Conservation (phyloP, 2,888 invertebrate species). For the Ophioninae sp. region DNA sequence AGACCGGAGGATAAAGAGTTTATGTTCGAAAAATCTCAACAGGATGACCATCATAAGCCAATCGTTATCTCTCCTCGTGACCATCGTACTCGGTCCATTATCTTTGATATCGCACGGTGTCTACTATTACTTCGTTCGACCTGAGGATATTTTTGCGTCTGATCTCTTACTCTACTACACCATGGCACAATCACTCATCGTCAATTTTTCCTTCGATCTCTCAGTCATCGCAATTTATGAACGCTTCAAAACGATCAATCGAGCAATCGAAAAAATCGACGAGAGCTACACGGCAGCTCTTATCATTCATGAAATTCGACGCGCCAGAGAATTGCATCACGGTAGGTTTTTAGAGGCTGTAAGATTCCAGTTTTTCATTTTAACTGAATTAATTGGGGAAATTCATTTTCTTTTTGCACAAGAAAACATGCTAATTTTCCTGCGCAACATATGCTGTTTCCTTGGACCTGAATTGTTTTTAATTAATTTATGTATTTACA, state of each 20-base stretch:
- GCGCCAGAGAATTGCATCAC: conserved; percentile 69
- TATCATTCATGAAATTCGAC: conserved; percentile 68
- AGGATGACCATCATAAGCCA: conserved; percentile 62
- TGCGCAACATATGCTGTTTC: background rate
- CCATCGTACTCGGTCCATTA: conserved; percentile 67
- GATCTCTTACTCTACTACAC: conserved; percentile 73
- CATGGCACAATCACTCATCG: conserved; percentile 69
- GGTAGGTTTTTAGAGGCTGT: conserved; percentile 59
- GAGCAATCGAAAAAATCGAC: conserved; percentile 63
- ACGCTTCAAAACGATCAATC: conserved; percentile 69
- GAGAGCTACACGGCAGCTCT: conserved; percentile 60
- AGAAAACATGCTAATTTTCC: background rate
- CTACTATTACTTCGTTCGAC: conserved; percentile 70
- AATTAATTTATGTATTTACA: conserved; percentile 38
- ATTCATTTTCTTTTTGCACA: background rate
- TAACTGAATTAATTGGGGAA: background rate
- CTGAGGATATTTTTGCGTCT: conserved; percentile 71
- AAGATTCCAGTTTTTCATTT: background rate
- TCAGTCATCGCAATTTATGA: conserved; percentile 67
- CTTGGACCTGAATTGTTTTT: too few relatives aligned
- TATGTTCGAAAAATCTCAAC: conserved; percentile 61
- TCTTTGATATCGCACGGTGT: conserved; percentile 68
- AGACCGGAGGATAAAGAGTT: conserved; percentile 66
- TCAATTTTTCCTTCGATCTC: conserved; percentile 72
- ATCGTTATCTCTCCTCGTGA: conserved; percentile 62